Base-by-base conservation (phyloP, 2,797 vertebrate species). In the Cryptoblepharus egeriae region DNA sequence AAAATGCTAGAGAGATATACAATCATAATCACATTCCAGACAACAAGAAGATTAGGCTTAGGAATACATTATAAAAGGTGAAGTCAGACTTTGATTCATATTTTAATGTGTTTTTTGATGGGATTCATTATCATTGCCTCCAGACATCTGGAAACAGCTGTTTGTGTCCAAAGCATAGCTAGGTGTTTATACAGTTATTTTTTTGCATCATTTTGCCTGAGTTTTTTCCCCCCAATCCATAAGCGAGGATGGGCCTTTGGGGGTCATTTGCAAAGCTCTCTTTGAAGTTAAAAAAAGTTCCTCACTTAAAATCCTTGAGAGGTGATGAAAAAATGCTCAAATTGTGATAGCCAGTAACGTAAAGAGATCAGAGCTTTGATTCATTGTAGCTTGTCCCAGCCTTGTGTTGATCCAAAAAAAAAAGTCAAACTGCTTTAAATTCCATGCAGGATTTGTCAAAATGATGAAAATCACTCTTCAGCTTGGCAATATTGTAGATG, bases 281-380 rank as follows among this genome's bases (percentile, higher is more conserved):
- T 65, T 77, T 77, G 39, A 64, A 65, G 5, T 77, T 49, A 77
- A 85, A n/a, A 67, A 13, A 49, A 9, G 16, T 13, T 57, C 77
- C 18, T 74, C 45, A 12, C 75, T 79, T 42, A 45, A 2, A 76
- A 18, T 61, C 0, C 8, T 72, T 7, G 39, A 63, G 9, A 49
- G 13, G 0, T 39, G 2, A 37, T 81, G 28, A 26, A 39, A 0
- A 35, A 32, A 69, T 39, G 11, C 63, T 71, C 28, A 77, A 12
- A 74, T 35, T 65, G 45, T 55, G 32, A 65, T 65, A 55, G 8
- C 26, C 26, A 55, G 5, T 81, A n/a, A 81, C 57, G 60, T 15
- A n/a, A 57, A 35, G 30, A 65, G 42, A 73, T 52, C 58, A 52
- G 37, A 60, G 58, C 30, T 2, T 77, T 82, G 1, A 67, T 1